Conservation (phyloP, 2,113 vertebrate genomes). For the Otis tarda region DNA sequence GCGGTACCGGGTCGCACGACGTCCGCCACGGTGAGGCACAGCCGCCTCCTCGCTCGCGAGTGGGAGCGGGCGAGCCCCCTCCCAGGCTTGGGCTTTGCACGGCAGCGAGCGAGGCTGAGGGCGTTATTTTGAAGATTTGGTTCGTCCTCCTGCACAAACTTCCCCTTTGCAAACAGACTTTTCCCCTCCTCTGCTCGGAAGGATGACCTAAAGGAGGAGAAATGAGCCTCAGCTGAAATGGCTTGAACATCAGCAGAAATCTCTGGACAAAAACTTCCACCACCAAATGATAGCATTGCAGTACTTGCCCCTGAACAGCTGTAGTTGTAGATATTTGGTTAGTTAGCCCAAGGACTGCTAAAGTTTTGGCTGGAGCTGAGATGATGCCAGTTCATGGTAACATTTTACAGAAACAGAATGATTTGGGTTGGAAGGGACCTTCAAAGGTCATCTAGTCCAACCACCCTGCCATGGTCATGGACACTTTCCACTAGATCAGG, state of each 20-base stretch:
- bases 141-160: rapidly evolving
- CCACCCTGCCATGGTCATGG: too few species aligned
- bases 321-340: rapidly evolving
- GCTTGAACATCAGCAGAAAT: neutral
- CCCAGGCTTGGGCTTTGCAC: rapidly evolving
- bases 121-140: rapidly evolving
- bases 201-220: neutral
- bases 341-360: rapidly evolving
- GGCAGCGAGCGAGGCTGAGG: rapidly evolving
- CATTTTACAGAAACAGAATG: too few species aligned
- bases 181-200: rapidly evolving
- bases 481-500: too few species aligned
- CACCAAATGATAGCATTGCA: neutral
- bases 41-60: too few species aligned
- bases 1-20: neutral
- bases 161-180: rapidly evolving
- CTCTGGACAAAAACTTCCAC: rapidly evolving
- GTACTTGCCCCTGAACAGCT: too few species aligned
- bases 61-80: rapidly evolving
- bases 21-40: rapidly evolving
- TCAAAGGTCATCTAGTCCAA: too few species aligned
- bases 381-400: too few species aligned
- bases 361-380: neutral
- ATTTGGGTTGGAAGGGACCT: too few species aligned
- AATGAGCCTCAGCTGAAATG: rapidly evolving